Conservation (phyloP, 2,797 vertebrate genomes). For the Cygnus olor region DNA sequence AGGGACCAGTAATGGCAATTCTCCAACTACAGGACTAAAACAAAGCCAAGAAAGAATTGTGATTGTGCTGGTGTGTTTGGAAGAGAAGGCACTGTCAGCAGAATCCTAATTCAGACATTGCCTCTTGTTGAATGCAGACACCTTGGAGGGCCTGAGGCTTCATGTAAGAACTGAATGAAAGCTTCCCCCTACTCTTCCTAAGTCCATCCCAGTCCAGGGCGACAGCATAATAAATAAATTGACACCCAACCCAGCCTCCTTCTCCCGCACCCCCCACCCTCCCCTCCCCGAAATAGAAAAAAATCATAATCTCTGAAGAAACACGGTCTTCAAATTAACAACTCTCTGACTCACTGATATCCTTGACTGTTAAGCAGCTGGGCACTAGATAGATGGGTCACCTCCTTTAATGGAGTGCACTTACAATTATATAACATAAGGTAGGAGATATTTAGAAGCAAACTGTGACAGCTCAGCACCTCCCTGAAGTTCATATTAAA, state of each 20-base stretch:
- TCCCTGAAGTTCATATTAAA: not conserved
- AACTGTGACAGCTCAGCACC: not conserved
- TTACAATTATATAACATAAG: not conserved
- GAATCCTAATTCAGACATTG: not conserved
- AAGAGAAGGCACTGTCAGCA: not conserved
- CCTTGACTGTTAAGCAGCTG: not conserved
- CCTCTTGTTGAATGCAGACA: not conserved
- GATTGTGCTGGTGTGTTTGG: constrained; percentile 15
- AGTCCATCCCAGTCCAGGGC: not conserved
- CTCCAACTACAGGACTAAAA: constrained; percentile 61
- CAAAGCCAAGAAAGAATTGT: constrained; percentile 24
- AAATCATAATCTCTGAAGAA: not conserved
- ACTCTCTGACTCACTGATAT: not conserved
- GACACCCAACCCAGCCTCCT: rapidly evolving
- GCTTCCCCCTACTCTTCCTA: not conserved
- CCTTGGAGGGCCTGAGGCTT: not conserved
- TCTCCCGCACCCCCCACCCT: not conserved
- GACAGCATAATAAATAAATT: not conserved
- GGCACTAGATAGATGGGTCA: not conserved
- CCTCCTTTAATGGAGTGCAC: rapidly evolving
- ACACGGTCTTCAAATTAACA: not conserved
- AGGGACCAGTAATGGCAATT: constrained; percentile 57
- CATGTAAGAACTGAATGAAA: not conserved
- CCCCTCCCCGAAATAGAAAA: no score
- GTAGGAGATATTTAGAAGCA: not conserved